Percentiles rank a stretch among this genome's conserved stretches.
Conservation (phyloP, 2,113 vertebrate genomes). For the Circaetus cinerascens region DNA sequence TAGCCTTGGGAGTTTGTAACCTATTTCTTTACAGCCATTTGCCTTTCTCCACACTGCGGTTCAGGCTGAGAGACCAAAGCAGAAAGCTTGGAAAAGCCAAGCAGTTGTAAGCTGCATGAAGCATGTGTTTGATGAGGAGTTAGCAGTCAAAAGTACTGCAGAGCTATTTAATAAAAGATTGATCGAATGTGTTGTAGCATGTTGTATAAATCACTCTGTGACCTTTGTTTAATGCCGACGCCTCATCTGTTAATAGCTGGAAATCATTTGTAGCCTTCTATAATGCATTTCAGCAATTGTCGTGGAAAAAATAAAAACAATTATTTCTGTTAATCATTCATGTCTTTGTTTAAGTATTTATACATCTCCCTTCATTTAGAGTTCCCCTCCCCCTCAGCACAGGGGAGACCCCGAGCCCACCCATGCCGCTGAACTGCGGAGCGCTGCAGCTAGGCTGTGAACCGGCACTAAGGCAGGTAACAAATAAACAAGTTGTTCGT, state of each 20-base stretch:
- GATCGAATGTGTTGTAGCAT: background rate
- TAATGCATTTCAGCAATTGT: background rate
- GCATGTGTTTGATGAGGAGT: background rate
- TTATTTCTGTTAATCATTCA: background rate
- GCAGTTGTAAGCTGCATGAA: background rate
- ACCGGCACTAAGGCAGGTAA: background rate
- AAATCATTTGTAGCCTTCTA: background rate
- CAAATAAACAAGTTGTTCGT: background rate
- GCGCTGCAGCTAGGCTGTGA: background rate
- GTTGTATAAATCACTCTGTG: background rate
- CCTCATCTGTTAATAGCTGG: background rate
- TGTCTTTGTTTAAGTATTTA: background rate
- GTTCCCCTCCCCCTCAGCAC: background rate
- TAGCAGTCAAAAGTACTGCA: background rate
- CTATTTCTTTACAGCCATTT: background rate
- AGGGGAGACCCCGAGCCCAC: background rate
- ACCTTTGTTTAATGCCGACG: background rate
- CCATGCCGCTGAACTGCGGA: fast-evolving
- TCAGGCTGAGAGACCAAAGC: background rate
- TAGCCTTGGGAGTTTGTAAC: too few relatives aligned
- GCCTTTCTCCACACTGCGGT: fast-evolving
- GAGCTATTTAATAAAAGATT: background rate
- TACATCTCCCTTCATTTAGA: background rate
- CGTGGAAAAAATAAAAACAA: background rate
- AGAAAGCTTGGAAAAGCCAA: background rate